Conservation (phyloP, 2,888 invertebrate genomes). For the Eupithecia vulgata region DNA sequence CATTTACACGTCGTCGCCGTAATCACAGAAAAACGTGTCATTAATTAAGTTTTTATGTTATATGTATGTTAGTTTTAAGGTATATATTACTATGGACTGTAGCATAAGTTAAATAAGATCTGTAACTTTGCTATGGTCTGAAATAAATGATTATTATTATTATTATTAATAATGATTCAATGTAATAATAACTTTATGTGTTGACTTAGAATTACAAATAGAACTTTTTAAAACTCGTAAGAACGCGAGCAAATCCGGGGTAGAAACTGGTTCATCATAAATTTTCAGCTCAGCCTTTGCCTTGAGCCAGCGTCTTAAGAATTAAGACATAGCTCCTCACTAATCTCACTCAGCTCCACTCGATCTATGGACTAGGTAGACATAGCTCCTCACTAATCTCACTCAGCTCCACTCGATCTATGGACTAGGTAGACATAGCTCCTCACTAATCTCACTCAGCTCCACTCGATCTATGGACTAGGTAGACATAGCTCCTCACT, state of each 20-base stretch:
- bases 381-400: constrained; percentile 16
- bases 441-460: constrained; percentile 12
- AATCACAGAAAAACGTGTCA: too few relatives aligned
- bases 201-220: background rate
- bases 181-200: background rate
- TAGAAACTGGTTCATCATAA: background rate
- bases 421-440: background rate
- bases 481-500: constrained; percentile 1
- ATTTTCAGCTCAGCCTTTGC: background rate
- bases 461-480: background rate
- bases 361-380: background rate
- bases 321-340: background rate
- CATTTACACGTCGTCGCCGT: too few relatives aligned
- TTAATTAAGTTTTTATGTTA: too few relatives aligned
- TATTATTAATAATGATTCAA: background rate
- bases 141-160: too few relatives aligned
- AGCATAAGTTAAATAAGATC: too few relatives aligned
- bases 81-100: too few relatives aligned
- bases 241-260: background rate
- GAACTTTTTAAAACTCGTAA: background rate
- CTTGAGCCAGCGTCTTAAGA: background rate
- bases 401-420: background rate
- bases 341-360: constrained; percentile 5
- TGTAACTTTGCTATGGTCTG: too few relatives aligned
- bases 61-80: too few relatives aligned